Evolutionary conservation across 2,888 invertebrate genomes (phyloP).

Genomic region (Carcina quercana): DNA sequence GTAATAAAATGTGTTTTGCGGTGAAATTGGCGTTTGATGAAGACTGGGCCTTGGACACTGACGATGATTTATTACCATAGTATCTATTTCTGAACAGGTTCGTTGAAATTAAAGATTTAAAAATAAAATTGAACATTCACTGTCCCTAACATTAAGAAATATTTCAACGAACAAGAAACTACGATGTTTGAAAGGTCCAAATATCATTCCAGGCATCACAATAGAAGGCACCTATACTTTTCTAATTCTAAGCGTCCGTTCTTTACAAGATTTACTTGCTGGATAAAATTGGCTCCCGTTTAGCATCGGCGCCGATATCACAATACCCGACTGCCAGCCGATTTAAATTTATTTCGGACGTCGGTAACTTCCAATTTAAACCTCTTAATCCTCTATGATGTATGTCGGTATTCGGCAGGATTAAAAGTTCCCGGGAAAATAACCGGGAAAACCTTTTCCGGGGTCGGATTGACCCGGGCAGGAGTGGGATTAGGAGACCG

Average conservation of each 20-base stretch:
- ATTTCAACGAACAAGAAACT: too few relatives aligned
- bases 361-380: constrained; percentile 76
- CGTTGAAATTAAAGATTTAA: too few relatives aligned
- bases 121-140: too few relatives aligned
- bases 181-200: too few relatives aligned
- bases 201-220: too few relatives aligned
- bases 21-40: too few relatives aligned
- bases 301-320: constrained; percentile 68
- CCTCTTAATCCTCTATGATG: constrained; percentile 75
- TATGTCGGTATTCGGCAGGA: constrained; percentile 73
- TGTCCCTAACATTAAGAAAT: too few relatives aligned
- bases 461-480: constrained; percentile 71
- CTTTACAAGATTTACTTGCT: constrained; percentile 55
- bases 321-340: constrained; percentile 72
- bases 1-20: too few relatives aligned
- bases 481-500: constrained; percentile 66
- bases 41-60: too few relatives aligned
- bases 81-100: too few relatives aligned
- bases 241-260: constrained; percentile 33
- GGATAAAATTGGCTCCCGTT: constrained; percentile 66
- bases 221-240: too few relatives aligned
- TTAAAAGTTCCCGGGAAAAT: constrained; percentile 75
- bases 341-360: constrained; percentile 75
- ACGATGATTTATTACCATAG: too few relatives aligned
- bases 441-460: constrained; percentile 74